Evolutionary conservation across 2,888 invertebrate species (phyloP).

Genomic region (Cenopis cana): DNA sequence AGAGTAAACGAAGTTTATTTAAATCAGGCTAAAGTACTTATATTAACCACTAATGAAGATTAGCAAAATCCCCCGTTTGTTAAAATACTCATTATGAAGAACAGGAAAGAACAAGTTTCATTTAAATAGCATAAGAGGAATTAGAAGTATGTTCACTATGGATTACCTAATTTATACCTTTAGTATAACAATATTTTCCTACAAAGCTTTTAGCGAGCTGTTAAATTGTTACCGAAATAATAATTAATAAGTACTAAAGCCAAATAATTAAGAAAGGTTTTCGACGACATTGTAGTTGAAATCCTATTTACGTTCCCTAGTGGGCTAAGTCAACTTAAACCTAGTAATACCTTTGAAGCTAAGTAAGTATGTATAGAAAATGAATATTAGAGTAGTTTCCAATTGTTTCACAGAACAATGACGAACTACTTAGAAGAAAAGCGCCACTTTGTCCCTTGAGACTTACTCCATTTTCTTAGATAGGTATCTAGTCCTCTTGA

Average conservation of each 20-base stretch:
- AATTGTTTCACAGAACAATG: constrained; percentile 13
- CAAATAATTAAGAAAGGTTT: too few species aligned
- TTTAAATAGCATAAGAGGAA: background rate
- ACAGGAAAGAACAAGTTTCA: background rate
- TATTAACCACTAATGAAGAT: background rate
- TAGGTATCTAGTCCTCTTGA: background rate
- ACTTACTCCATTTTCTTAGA: background rate
- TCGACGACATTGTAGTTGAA: background rate
- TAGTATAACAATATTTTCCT: too few species aligned
- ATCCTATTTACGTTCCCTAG: background rate
- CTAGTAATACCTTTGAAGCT: background rate
- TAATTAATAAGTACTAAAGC: too few species aligned
- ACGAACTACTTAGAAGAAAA: background rate
- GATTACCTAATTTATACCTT: background rate
- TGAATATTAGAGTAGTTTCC: constrained; percentile 1
- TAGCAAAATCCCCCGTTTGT: background rate
- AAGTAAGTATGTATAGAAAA: background rate
- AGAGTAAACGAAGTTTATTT: background rate
- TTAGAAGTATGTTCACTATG: background rate
- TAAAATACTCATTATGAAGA: background rate
- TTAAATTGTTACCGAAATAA: too few species aligned
- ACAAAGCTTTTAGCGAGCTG: background rate
- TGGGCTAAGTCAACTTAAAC: background rate
- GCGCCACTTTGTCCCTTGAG: background rate
- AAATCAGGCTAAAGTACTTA: constrained; percentile 8